Base-by-base conservation (phyloP, 2,113 vertebrate genomes). In the Rattus norvegicus region DNA sequence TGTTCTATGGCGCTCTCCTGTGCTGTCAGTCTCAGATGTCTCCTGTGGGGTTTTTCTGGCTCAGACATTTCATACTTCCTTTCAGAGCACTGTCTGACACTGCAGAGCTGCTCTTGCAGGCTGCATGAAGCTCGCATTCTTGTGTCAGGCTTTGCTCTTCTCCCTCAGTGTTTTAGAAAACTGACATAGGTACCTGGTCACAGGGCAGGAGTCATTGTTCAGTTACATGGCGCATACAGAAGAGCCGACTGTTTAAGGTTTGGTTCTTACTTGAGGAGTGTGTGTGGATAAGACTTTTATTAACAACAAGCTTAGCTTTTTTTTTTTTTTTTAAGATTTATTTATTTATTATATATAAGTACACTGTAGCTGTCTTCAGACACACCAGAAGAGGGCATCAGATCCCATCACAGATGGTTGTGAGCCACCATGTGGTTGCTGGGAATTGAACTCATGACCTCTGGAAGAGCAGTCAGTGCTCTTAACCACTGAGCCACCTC, bases 61-160 rank as follows among this genome's bases (percentile, higher is more conserved):
- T 86, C 54, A 79, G 49, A 65, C 59, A 81, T 96, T 86, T 77
- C 87, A 70, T 0, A 4, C 33, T 93, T 90, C 49, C 73, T 17
- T 14, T 88, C 22, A 94, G 65, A 61, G 90, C 30, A 80, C 19
- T 33, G 73, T 91, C 52, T 94, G 61, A 39, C 88, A 70, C 5
- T 88, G 39, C 43, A 43, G 43, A 43, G 43, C 43, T 43, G 43
- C 43, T 43, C 43, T 43, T 43, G 43, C 43, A 14, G 49, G 20
- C 14, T 9, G 80, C 97, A 69, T 39, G 52, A 93, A 43, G 49
- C 81, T 94, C 94, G 28, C 7, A 81, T 67, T 90, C 5, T 89
- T 77, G 92, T 30, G 12, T 88, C 19, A 91, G 7, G 10, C 56
- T 95, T 85, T 93, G 63, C 61, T 75, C 17, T 91, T 9, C 43